These are phyloP conservation scores for Syngnathus scovelli DNA, from an alignment of 2,113 vertebrate genomes.

Conservation along the genomic window DNA sequence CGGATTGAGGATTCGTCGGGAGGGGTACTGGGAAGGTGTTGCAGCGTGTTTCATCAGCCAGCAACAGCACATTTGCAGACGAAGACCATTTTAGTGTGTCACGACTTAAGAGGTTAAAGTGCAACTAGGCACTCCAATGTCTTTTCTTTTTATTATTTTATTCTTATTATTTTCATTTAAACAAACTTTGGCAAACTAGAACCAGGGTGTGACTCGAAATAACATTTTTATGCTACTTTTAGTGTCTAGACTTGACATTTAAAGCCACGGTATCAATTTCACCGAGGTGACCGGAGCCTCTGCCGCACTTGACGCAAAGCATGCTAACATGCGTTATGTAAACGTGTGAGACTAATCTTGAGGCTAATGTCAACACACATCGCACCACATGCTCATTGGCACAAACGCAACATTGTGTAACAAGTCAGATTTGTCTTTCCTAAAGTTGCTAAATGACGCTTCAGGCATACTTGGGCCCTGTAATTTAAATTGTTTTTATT, in stretches of 20 bases:
- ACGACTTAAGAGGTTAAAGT: not conserved
- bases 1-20: slow-evolving; percentile 40
- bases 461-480: not conserved
- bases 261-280: not conserved
- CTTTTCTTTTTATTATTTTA: not conserved
- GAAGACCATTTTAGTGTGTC: not conserved
- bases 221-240: slow-evolving; percentile 38
- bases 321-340: slow-evolving; percentile 58
- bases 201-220: not conserved
- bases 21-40: slow-evolving; percentile 31
- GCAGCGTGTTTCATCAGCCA: slow-evolving; percentile 67
- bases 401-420: not conserved
- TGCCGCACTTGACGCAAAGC: slow-evolving; percentile 31
- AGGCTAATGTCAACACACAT: slow-evolving; percentile 2
- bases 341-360: slow-evolving; percentile 48
- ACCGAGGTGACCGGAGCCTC: slow-evolving; percentile 24
- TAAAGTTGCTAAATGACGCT: too few species aligned
- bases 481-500: too few species aligned
- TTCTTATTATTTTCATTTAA: too few species aligned
- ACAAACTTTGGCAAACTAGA: not conserved
- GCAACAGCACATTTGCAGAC: slow-evolving; percentile 35
- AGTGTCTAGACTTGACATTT: slow-evolving; percentile 36
- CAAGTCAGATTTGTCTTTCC: not conserved
- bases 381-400: not conserved
- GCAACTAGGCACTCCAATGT: slow-evolving; percentile 2